A percentile compares a stretch with the other conserved stretches of the same genome.
Conservation (phyloP, 2,888 invertebrate genomes). For the Hoplodrina blanda region DNA sequence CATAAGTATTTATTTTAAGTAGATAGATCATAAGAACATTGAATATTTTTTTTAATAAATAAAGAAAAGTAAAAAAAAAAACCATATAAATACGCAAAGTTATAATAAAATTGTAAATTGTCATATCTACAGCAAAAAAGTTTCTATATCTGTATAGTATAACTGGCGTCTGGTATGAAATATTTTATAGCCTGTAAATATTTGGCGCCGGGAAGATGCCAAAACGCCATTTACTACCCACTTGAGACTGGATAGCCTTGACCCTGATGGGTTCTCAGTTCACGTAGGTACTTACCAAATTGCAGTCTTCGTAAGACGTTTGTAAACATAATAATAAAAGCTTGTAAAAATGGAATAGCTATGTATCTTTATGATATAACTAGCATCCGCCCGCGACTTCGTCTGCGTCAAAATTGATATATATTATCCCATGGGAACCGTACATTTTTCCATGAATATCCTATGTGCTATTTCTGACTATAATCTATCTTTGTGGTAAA, state of each 20-base stretch:
- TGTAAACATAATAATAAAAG: too few species aligned
- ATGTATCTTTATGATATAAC: too few species aligned
- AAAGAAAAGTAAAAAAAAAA: neutral
- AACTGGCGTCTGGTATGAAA: neutral
- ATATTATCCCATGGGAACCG: too few species aligned
- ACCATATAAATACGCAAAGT: neutral
- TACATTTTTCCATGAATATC: too few species aligned
- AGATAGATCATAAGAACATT: too few species aligned
- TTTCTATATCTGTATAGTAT: neutral
- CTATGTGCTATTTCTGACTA: too few species aligned
- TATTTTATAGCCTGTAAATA: constrained; percentile 17
- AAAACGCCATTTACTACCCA: constrained; percentile 28
- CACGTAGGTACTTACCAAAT: constrained; percentile 32
- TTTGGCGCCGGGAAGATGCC: constrained; percentile 31
- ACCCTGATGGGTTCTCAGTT: constrained; percentile 41
- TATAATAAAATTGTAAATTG: neutral
- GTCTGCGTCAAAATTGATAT: too few species aligned
- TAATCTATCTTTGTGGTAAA: too few species aligned
- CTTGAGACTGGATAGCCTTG: constrained; percentile 45
- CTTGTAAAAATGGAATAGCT: too few species aligned
- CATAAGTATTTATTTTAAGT: too few species aligned
- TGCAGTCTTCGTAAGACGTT: constrained; percentile 19
- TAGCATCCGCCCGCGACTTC: too few species aligned
- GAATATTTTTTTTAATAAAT: too few species aligned
- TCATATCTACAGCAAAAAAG: neutral